These are phyloP conservation scores for Tenthredo amoena DNA, from an alignment of 2,888 invertebrate genomes.

Conservation along the genomic window DNA sequence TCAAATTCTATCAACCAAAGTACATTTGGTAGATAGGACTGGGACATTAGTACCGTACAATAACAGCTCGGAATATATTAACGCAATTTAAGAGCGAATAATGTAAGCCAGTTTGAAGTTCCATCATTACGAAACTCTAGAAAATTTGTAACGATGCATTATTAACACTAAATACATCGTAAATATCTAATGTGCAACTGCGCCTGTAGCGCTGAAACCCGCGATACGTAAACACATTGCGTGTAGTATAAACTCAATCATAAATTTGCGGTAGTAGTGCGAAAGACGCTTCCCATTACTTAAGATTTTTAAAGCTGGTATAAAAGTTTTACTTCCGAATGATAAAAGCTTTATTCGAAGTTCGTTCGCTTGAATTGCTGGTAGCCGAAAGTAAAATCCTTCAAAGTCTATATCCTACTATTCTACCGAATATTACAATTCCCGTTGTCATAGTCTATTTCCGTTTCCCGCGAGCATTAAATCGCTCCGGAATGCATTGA, in stretches of 20 bases:
- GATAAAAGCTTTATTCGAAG: not conserved
- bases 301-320: not conserved
- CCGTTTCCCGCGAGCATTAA: not conserved
- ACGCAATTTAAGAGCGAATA: not conserved
- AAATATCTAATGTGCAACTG: not conserved
- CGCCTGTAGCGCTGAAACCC: constrained; percentile 1
- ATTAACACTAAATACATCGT: not conserved
- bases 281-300: not conserved
- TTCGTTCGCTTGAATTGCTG: not conserved
- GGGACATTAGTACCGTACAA: not conserved
- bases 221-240: constrained; percentile 17
- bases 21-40: not conserved
- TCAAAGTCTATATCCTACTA: not conserved
- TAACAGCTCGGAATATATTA: not conserved
- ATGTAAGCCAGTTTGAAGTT: not conserved
- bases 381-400: not conserved
- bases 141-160: not conserved
- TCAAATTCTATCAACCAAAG: not conserved
- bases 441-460: not conserved
- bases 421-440: constrained; percentile 5
- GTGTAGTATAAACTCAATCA: not conserved
- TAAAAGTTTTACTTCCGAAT: not conserved
- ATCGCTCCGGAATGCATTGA: not conserved
- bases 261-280: not conserved
- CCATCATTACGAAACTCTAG: not conserved